These are phyloP conservation scores for Lota lota DNA, from an alignment of 2,113 vertebrate species.

Conservation along the genomic window DNA sequence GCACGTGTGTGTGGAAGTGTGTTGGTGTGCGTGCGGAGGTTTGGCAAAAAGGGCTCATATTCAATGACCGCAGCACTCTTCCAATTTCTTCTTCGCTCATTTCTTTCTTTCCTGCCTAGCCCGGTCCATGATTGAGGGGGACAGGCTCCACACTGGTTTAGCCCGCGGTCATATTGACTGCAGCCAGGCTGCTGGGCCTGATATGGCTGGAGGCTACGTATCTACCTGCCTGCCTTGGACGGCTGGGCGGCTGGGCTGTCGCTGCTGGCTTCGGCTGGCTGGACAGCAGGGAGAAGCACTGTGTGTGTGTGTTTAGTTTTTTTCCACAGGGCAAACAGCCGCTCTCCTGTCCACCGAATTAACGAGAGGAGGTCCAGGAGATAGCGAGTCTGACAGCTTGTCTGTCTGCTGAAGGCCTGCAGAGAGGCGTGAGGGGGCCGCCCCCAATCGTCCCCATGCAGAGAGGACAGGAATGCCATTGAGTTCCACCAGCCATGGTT, in stretches of 20 bases:
- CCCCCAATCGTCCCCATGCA: slow-evolving; percentile 4
- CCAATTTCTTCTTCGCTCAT: background rate
- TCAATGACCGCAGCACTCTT: slow-evolving; percentile 26
- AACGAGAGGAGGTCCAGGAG: slow-evolving; percentile 60
- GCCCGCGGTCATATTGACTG: slow-evolving; percentile 70
- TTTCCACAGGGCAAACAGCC: slow-evolving; percentile 67
- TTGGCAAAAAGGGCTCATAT: slow-evolving; percentile 26
- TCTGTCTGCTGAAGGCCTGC: slow-evolving; percentile 52
- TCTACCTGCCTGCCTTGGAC: background rate
- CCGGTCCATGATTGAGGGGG: slow-evolving; percentile 46
- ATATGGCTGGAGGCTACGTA: slow-evolving; percentile 67
- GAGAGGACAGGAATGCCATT: slow-evolving; percentile 53
- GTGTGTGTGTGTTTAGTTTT: slow-evolving; percentile 51
- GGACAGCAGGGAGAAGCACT: slow-evolving; percentile 36
- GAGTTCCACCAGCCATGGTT: slow-evolving; percentile 28
- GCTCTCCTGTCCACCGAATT: slow-evolving; percentile 61
- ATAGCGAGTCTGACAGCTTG: slow-evolving; percentile 64
- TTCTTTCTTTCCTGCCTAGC: slow-evolving; percentile 35
- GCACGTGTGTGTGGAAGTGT: background rate
- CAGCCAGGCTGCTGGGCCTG: slow-evolving; percentile 64
- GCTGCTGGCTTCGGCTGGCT: background rate
- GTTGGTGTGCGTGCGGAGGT: background rate
- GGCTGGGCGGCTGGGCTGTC: background rate
- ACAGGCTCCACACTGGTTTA: slow-evolving; percentile 46
- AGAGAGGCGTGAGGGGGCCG: slow-evolving; percentile 23